Percentiles rank a stretch among this genome's conserved stretches.
Evolutionary conservation across 1,140 invertebrate species (phyloP).

Genomic region (Solenopsis fugax): DNA sequence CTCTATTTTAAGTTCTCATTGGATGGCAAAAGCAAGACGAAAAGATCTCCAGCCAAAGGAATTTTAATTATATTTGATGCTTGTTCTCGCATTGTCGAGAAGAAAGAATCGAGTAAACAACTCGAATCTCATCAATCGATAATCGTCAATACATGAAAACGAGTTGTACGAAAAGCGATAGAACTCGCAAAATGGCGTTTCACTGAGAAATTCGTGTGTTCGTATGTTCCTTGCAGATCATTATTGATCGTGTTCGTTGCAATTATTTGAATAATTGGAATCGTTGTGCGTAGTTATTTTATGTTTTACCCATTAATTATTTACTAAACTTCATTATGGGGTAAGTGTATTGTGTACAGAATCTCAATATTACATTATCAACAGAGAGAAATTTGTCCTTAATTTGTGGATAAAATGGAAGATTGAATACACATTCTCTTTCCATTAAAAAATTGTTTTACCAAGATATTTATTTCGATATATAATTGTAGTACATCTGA

Average conservation of each 20-base stretch:
- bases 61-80: no score
- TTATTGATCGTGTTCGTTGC: background rate
- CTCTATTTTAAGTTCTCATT: no score
- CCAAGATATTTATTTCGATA: background rate
- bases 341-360: slow-evolving; percentile 46
- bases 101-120: no score
- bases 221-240: slow-evolving; percentile 27
- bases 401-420: background rate
- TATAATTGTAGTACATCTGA: slow-evolving; percentile 81
- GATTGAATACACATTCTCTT: slow-evolving; percentile 35
- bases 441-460: slow-evolving; percentile 5
- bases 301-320: slow-evolving; percentile 67
- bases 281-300: slow-evolving; percentile 63
- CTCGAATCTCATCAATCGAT: no score
- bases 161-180: slow-evolving; percentile 47
- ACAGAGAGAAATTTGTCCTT: background rate
- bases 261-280: slow-evolving; percentile 23
- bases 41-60: no score
- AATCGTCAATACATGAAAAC: background rate
- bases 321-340: slow-evolving; percentile 68
- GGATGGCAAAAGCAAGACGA: no score
- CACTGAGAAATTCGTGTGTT: slow-evolving; percentile 59
- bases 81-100: no score
- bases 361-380: background rate
- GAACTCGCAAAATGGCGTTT: slow-evolving; percentile 72